Base-by-base conservation (phyloP, 2,888 invertebrate species). In the Megalurothrips usitatus region DNA sequence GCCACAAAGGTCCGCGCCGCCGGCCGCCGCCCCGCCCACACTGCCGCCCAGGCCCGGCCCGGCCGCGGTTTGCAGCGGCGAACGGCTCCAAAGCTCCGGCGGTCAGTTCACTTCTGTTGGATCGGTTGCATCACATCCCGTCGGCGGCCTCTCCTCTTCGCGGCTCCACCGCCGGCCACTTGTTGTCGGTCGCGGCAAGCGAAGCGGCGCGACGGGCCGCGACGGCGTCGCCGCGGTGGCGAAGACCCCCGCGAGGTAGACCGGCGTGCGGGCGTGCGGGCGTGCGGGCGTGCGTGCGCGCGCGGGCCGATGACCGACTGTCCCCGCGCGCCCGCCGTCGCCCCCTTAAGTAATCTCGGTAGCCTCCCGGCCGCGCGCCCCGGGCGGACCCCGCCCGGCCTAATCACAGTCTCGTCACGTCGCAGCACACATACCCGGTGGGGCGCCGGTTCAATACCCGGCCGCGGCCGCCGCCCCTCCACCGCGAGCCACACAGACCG, bases 291-390 rank as follows among this genome's bases (percentile, higher is more conserved):
- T 14, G 58, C 19, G n/a, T n/a, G n/a, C n/a, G n/a, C n/a, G n/a
- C 52, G 52, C 10, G 52, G 12, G 1, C 14, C 52, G 52, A 17
- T 52, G 12, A 19, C 12, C 52, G n/a, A 75, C 68, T 75, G 26
- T 19, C 68, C 26, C 68, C 68, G 26, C 68, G 68, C 68, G 68
- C 9, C 68, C 11, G 68, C 68, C 68, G 68, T 8, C 23, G 26
- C 23, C 9, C 68, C 26, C 68, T 75, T 75, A 26, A 75, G 68
- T 75, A 75, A 75, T 26, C 68, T 75, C 68, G 68, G 68, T 75
- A 10, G 10, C 68, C 68, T n/a, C 26, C 68, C 68, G 23, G 19
- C n/a, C 3, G 63, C 19, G 14, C 14, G 14, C 19, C n/a, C 63
- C 1, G 2, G 63, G n/a, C 63, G n/a, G 68, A 9, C 23, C 68